These are phyloP conservation scores for Zoanthus solanderi DNA, from an alignment of 92 coral and sea anemone genomes.

Conservation along the genomic window DNA sequence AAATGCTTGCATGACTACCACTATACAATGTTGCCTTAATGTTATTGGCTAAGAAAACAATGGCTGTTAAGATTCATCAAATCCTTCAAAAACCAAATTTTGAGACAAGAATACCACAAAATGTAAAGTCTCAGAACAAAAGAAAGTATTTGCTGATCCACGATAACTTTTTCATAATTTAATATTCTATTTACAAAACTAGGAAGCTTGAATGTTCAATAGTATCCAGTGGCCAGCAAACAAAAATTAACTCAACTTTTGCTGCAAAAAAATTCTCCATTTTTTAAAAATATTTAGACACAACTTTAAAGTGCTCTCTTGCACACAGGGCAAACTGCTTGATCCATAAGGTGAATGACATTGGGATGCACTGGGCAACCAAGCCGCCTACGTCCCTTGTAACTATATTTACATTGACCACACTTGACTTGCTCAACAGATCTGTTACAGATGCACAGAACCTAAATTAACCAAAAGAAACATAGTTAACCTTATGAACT, in stretches of 20 bases:
- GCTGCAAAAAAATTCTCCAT: not conserved
- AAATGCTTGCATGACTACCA: too few species aligned
- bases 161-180: too few species aligned
- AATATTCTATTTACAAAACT: not conserved
- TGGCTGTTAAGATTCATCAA: too few species aligned
- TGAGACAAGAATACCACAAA: too few species aligned
- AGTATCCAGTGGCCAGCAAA: not conserved
- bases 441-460: slow-evolving; percentile 73
- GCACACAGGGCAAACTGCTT: slow-evolving; percentile 63
- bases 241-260: not conserved
- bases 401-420: slow-evolving; percentile 49
- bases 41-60: too few species aligned
- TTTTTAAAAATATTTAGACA: not conserved
- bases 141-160: too few species aligned
- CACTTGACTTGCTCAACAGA: slow-evolving; percentile 57
- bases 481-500: not conserved
- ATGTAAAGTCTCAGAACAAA: too few species aligned
- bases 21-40: too few species aligned
- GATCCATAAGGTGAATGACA: slow-evolving; percentile 77
- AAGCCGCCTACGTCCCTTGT: slow-evolving; percentile 62
- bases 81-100: too few species aligned
- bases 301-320: slow-evolving; percentile 46
- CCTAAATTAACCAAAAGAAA: not conserved
- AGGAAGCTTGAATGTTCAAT: not conserved
- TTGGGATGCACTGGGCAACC: slow-evolving; percentile 65